Percentiles rank a stretch among this genome's conserved stretches.
These are phyloP conservation scores for Beris morrisii DNA, from an alignment of 2,888 invertebrate genomes.

Conservation along the genomic window DNA sequence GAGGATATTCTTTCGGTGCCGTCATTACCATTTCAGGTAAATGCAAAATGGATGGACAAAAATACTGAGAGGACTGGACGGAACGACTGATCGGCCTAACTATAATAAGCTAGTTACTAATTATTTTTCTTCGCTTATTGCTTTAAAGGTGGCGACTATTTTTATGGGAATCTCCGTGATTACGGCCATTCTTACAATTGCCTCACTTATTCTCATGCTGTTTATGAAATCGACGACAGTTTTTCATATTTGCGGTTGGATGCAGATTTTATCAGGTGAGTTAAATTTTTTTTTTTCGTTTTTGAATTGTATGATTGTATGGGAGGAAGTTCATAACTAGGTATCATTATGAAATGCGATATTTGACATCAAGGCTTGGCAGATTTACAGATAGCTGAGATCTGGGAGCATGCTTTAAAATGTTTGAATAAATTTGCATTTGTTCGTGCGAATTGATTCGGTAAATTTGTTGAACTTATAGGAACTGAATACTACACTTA, in stretches of 20 bases:
- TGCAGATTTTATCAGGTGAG: slow-evolving; percentile 94
- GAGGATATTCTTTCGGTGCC: slow-evolving; percentile 81
- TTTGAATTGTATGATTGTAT: background rate
- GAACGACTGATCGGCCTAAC: background rate
- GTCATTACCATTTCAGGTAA: slow-evolving; percentile 75
- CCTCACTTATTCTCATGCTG: slow-evolving; percentile 88
- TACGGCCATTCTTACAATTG: slow-evolving; percentile 82
- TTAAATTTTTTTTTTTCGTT: slow-evolving; percentile 38
- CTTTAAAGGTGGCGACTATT: slow-evolving; percentile 72
- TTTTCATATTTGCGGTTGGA: slow-evolving; percentile 91
- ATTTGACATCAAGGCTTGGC: too few species aligned
- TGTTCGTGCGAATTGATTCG: too few species aligned
- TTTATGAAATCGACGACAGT: slow-evolving; percentile 90
- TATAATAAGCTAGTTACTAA: slow-evolving; percentile 8
- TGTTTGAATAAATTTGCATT: too few species aligned
- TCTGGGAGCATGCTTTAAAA: too few species aligned
- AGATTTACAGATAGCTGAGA: too few species aligned
- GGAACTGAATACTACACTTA: too few species aligned
- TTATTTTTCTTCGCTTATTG: slow-evolving; percentile 4
- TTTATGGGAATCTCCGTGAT: slow-evolving; percentile 85
- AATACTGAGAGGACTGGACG: background rate
- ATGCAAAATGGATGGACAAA: background rate
- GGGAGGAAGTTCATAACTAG: too few species aligned
- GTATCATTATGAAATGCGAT: too few species aligned
- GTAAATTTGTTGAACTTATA: too few species aligned